Evolutionary conservation across 2,888 invertebrate species (phyloP), one percentile per base, ranked within the genome.

Genomic region (Tryphoninae sp.): DNA sequence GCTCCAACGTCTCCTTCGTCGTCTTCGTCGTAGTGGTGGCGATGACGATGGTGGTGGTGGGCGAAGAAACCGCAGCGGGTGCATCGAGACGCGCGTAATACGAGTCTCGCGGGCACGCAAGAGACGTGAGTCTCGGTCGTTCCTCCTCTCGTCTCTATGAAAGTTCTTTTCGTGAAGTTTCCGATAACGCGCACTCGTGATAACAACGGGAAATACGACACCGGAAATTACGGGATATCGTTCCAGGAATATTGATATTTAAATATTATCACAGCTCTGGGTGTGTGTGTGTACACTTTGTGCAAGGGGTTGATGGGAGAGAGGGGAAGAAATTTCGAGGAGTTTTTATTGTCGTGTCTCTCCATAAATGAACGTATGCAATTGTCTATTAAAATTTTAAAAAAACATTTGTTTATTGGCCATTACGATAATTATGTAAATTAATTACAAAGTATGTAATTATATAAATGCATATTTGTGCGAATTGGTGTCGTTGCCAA

Each of bases 71-170:
- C 49, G 59, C 23, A 19, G 42, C 51, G 69, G 59, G 65, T 78
- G 73, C 68, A 77, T 81, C 77, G 51, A 59, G 22, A 64, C 59
- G 26, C 78, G 74, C 69, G 78, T 74, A 67, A 71, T 75, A 45
- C 78, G 75, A 74, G 78, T 71, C 61, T 71, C 64, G 42, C 64
- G 72, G 51, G 74, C 72, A 73, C 72, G 68, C 77, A 77, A 62
- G 77, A 68, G 45, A 74, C 67, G 65, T 22, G 73, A 49, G 71
- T 67, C 75, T 49, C 58, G 45, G 33, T 59, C 40, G 26, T 45
- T 33, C 59, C 11, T 40, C 55, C 33, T 74, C 49, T 42, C 11
- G 23, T 59, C 58, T 19, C 22, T 49, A 45, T 45, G 13, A 49
- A 65, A 51, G 13, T 64, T 71, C 23, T 33, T 33, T 68, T n/a